Percentiles rank a stretch among this genome's conserved stretches.
Conservation (phyloP, 2,113 vertebrate species). For the Dasyornis broadbenti region DNA sequence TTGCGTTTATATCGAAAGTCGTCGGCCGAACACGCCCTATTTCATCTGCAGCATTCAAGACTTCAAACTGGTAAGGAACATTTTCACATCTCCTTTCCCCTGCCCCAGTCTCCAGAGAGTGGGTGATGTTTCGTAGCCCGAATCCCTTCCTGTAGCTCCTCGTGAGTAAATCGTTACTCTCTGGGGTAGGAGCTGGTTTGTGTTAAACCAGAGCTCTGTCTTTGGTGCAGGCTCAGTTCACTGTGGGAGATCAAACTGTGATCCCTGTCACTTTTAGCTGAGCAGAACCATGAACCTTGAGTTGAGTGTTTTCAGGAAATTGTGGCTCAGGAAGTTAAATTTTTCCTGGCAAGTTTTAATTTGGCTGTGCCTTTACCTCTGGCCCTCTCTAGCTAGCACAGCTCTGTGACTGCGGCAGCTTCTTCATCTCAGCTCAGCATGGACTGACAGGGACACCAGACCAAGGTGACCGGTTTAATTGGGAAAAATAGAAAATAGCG, state of each 20-base stretch:
- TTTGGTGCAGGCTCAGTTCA: not conserved
- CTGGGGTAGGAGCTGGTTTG: not conserved
- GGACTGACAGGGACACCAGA: not conserved
- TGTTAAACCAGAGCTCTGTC: accelerated
- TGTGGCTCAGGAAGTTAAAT: not conserved
- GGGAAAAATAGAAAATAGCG: accelerated
- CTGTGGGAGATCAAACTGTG: not conserved
- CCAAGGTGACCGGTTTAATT: accelerated
- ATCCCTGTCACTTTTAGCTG: not conserved
- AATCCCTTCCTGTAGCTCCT: not conserved
- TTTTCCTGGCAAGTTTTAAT: not conserved
- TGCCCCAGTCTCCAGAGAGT: not conserved
- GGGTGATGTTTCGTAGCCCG: not conserved
- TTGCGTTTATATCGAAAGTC: slow-evolving; percentile 99
- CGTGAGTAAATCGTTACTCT: not conserved
- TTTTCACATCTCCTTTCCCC: not conserved
- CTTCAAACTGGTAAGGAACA: slow-evolving; percentile 97
- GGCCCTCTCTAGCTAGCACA: not conserved
- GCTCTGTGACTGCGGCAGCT: not conserved
- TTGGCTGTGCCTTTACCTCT: not conserved
- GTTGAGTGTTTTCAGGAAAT: not conserved
- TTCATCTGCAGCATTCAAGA: slow-evolving; percentile 99
- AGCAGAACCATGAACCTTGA: not conserved
- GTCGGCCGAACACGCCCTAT: slow-evolving; percentile 96
- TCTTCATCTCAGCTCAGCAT: accelerated